Evolutionary conservation across 2,888 invertebrate species (phyloP).

Genomic region (Idaea aversata): DNA sequence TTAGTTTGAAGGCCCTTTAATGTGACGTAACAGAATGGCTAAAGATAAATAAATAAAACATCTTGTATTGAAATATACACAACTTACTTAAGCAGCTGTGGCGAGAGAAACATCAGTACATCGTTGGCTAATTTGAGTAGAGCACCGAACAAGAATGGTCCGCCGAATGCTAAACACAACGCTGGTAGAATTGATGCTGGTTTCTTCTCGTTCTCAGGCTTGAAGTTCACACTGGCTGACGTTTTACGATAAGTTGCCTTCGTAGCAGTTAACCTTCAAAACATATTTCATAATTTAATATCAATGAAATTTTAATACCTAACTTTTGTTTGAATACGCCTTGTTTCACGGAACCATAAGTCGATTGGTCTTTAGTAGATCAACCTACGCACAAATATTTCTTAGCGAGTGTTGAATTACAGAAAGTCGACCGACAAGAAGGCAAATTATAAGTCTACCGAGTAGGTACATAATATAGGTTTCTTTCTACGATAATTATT

Average conservation of each 20-base stretch:
- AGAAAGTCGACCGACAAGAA: too few relatives aligned
- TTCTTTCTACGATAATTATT: too few relatives aligned
- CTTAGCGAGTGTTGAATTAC: too few relatives aligned
- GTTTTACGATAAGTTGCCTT: slow-evolving; percentile 85
- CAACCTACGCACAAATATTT: too few relatives aligned
- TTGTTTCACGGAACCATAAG: too few relatives aligned
- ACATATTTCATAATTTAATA: background rate
- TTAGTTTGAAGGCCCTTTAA: background rate
- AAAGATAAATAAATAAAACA: too few relatives aligned
- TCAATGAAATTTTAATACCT: too few relatives aligned
- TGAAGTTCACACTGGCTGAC: slow-evolving; percentile 87
- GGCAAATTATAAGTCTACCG: too few relatives aligned
- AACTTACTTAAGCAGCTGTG: slow-evolving; percentile 90
- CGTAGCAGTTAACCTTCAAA: slow-evolving; percentile 55
- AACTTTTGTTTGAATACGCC: too few relatives aligned
- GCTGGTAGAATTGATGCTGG: slow-evolving; percentile 92
- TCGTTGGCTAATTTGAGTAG: slow-evolving; percentile 91
- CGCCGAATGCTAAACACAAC: slow-evolving; percentile 92
- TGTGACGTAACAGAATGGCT: too few relatives aligned
- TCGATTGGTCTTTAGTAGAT: too few relatives aligned
- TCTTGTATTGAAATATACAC: background rate
- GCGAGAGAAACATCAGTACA: slow-evolving; percentile 92
- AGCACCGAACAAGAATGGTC: slow-evolving; percentile 92
- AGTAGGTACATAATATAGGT: too few relatives aligned
- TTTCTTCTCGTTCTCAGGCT: slow-evolving; percentile 83